Evolutionary conservation across 1,140 invertebrate species (phyloP).

Genomic region (Theocolax elegans): DNA sequence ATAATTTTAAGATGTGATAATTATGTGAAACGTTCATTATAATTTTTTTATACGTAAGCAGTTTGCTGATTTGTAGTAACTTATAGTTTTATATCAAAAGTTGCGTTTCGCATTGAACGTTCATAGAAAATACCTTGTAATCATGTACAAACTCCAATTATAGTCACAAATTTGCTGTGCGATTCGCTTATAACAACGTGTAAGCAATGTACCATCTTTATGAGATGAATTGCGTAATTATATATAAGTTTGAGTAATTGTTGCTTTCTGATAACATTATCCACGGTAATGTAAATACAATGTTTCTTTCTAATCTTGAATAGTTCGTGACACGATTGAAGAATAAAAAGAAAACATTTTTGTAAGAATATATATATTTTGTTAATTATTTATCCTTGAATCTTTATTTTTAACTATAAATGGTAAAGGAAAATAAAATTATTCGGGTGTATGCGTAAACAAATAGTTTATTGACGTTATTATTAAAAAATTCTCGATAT

Average conservation of each 20-base stretch:
- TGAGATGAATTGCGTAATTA: conserved; percentile 13
- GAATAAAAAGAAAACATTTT: conserved; percentile 29
- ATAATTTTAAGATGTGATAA: conserved; percentile 32
- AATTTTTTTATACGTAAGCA: conserved; percentile 14
- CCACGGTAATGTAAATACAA: neutral
- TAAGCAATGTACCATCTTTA: conserved; percentile 25
- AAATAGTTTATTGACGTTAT: conserved; percentile 29
- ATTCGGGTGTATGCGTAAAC: neutral
- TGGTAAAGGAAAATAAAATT: conserved; percentile 8
- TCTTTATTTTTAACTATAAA: neutral
- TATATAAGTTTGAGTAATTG: conserved; percentile 16
- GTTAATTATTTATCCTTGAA: conserved; percentile 11
- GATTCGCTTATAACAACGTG: conserved; percentile 9
- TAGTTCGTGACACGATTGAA: conserved; percentile 5
- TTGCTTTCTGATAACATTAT: conserved; percentile 4
- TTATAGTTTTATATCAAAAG: conserved; percentile 22
- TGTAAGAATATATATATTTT: conserved; percentile 9
- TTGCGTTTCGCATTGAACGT: conserved; percentile 34
- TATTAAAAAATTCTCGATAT: conserved; percentile 39
- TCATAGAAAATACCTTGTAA: conserved; percentile 24
- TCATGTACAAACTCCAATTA: conserved; percentile 22
- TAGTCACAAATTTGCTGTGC: conserved; percentile 27
- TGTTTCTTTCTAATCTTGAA: conserved; percentile 12
- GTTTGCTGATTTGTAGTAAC: conserved; percentile 19
- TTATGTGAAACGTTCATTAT: conserved; percentile 14